These are phyloP conservation scores for Cyclargus thomasi DNA, from an alignment of 1,140 invertebrate species.

Conservation along the genomic window DNA sequence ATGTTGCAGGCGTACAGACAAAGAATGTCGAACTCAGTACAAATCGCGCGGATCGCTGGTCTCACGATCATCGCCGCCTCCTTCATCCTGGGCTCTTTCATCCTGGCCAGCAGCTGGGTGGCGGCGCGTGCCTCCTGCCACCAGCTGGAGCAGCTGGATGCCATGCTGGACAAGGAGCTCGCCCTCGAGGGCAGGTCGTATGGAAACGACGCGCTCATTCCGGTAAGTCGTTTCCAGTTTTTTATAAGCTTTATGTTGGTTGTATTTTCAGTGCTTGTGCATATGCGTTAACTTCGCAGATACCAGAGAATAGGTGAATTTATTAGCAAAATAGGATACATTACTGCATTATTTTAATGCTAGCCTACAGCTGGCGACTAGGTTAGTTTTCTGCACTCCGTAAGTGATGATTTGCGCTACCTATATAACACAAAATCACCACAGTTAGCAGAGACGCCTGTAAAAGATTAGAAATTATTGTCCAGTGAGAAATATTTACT, in stretches of 20 bases:
- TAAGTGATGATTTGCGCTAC: too few species aligned
- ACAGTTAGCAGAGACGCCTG: too few species aligned
- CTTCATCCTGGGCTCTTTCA: slow-evolving; percentile 85
- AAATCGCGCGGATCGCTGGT: slow-evolving; percentile 87
- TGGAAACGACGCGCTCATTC: slow-evolving; percentile 71
- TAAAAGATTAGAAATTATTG: too few species aligned
- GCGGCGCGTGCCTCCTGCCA: slow-evolving; percentile 83
- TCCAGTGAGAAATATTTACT: too few species aligned
- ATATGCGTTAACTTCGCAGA: too few species aligned
- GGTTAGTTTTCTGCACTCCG: too few species aligned
- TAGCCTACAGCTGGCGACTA: too few species aligned
- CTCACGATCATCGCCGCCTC: slow-evolving; percentile 85
- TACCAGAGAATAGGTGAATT: too few species aligned
- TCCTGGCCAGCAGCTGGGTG: slow-evolving; percentile 87
- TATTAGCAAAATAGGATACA: too few species aligned
- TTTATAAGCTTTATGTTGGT: background rate
- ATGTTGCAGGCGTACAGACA: slow-evolving; percentile 85
- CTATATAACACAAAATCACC: too few species aligned
- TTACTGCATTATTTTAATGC: too few species aligned
- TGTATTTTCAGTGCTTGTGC: too few species aligned
- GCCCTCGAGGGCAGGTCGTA: slow-evolving; percentile 78
- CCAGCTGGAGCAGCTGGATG: slow-evolving; percentile 79
- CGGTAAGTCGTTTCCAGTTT: slow-evolving; percentile 50
- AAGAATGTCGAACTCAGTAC: slow-evolving; percentile 81
- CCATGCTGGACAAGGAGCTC: slow-evolving; percentile 79